phyloP scores from a whole-genome alignment of 2,113 vertebrate species.

The Ptilorrhoa leucosticta region DNA sequence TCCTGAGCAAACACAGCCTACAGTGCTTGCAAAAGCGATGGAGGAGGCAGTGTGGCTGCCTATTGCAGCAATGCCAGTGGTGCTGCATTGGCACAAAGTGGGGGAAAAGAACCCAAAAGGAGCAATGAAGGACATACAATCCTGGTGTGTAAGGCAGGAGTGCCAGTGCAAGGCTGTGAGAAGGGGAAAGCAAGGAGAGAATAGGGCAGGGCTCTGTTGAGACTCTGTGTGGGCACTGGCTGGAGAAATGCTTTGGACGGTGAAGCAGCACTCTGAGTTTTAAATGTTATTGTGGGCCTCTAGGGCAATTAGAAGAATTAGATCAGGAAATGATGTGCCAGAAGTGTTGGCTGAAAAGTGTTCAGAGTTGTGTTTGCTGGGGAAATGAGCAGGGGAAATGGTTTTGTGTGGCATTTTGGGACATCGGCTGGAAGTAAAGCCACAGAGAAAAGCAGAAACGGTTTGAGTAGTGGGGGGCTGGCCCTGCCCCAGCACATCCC shows the following conservation, averaged over 20 bases:
- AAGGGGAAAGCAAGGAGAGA: background rate
- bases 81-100: rapidly evolving
- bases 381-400: background rate
- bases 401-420: background rate
- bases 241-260: background rate
- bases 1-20: background rate
- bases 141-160: background rate
- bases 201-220: background rate
- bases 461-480: background rate
- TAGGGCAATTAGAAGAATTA: conserved; percentile 13
- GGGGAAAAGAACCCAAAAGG: background rate
- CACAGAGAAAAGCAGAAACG: background rate
- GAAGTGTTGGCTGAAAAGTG: background rate
- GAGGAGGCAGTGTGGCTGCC: background rate
- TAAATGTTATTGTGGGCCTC: conserved; percentile 13
- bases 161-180: background rate
- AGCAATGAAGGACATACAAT: background rate
- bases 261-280: background rate
- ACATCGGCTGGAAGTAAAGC: background rate
- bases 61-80: background rate
- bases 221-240: background rate
- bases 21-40: rapidly evolving
- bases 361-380: background rate
- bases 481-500: background rate
- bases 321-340: conserved; percentile 32